Percentiles rank a stretch among this genome's conserved stretches.
phyloP scores from a whole-genome alignment of 2,888 invertebrate genomes.

The Andrena dorsata region DNA sequence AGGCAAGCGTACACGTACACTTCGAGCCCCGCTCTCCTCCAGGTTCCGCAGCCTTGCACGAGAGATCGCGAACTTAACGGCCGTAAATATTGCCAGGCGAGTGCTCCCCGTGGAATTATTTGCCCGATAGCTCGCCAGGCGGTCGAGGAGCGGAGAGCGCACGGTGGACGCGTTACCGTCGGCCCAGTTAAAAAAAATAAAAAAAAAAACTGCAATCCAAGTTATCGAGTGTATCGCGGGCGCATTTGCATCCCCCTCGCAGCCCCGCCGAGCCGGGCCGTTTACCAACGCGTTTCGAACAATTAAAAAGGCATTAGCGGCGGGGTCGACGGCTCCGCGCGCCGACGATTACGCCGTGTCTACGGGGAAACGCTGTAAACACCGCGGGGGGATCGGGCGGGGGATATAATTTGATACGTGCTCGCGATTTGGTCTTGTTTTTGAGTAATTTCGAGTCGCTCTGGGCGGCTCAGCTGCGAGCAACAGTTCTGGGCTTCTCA shows the following conservation, averaged over 20 bases:
- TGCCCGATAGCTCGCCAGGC: slow-evolving; percentile 13
- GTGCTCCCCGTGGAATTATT: slow-evolving; percentile 14
- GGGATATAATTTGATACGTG: slow-evolving; percentile 80
- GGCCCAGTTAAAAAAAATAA: background rate
- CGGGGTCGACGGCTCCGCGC: slow-evolving; percentile 38
- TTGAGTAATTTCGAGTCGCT: slow-evolving; percentile 82
- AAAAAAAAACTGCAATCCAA: background rate
- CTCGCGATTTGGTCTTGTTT: slow-evolving; percentile 82
- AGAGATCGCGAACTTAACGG: slow-evolving; percentile 14
- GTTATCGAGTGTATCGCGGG: slow-evolving; percentile 25
- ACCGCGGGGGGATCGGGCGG: slow-evolving; percentile 60
- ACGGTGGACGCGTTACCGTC: background rate
- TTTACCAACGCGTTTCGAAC: slow-evolving; percentile 52
- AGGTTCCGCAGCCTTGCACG: background rate
- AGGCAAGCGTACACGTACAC: background rate
- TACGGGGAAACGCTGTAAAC: slow-evolving; percentile 13
- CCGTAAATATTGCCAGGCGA: slow-evolving; percentile 9
- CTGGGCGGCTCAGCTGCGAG: slow-evolving; percentile 76
- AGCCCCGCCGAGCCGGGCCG: slow-evolving; percentile 12
- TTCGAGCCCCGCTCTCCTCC: background rate
- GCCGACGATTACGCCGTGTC: slow-evolving; percentile 11
- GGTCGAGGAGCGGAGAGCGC: background rate
- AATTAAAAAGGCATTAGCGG: slow-evolving; percentile 72
- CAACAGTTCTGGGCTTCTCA: slow-evolving; percentile 40
- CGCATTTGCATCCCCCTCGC: slow-evolving; percentile 53